Base-by-base conservation (phyloP, 2,797 vertebrate genomes). In the Platalea minor region DNA sequence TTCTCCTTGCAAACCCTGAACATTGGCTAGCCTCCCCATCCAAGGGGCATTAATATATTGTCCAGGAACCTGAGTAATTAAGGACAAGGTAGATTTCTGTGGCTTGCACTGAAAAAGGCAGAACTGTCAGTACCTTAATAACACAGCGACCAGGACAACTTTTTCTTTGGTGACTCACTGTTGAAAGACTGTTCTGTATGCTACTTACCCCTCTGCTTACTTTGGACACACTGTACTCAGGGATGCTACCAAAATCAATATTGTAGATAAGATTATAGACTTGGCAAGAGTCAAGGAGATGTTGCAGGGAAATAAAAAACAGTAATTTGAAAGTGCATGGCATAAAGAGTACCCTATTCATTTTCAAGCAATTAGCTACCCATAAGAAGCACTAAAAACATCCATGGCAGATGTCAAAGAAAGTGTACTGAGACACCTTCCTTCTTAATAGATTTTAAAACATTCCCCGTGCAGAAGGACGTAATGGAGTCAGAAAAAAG, bases 141-240 rank as follows among this genome's bases (percentile, higher is more conserved):
- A 86, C 18, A 29, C 35, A 86, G 45, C 33, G 79, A 54, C 43
- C 43, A 72, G 35, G 26, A 59, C 57, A 67, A 64, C 19, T 68
- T 91, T 81, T 82, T 56, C 37, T 86, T 78, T 60, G 37, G 45
- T 64, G 59, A 85, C 28, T 84, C 81, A 75, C 10, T 70, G 50
- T 11, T 48, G 29, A 73, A 60, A 82, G 61, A 48, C 5, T 54
- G n/a, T 64, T 85, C 54, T 43, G 17, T 54, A 57, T 46, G 56
- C 75, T 74, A 33, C 69, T 69, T 74, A 48, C 73, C 50, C 56
- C n/a, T 81, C 51, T 65, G 68, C 63, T 94, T 89, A 31, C 13
- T 80, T 50, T 84, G 85, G 77, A 92, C 95, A 78, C 48, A 85
- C 68, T 87, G 91, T 96, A 78, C 93, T 95, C 77, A 89, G 85